phyloP scores from a whole-genome alignment of 2,113 vertebrate genomes.

The Eira barbara region DNA sequence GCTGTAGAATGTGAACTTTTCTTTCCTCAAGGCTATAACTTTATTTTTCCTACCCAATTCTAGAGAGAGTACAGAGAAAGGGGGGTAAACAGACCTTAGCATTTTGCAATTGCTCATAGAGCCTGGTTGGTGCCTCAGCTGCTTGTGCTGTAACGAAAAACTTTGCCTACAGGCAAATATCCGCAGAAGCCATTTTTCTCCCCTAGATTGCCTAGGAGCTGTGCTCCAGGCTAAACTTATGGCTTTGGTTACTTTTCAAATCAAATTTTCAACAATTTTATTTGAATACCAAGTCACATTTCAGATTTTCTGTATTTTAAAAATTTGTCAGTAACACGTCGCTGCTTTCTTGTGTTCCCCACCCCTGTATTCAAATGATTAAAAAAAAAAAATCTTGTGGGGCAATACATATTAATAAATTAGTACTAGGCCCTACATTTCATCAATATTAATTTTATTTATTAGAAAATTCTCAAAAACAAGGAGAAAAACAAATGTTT shows the following conservation, averaged over 20 bases:
- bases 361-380: neutral
- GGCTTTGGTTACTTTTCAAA: slow-evolving; percentile 56
- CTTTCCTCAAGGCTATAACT: slow-evolving; percentile 43
- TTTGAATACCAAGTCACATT: slow-evolving; percentile 48
- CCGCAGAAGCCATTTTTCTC: neutral
- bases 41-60: neutral
- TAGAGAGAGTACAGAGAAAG: neutral
- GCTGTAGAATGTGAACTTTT: slow-evolving; percentile 28
- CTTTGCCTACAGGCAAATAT: slow-evolving; percentile 66
- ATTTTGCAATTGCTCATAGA: neutral
- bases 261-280: slow-evolving; percentile 43
- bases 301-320: neutral
- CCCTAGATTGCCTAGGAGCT: neutral
- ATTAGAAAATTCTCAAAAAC: neutral
- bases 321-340: neutral
- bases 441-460: neutral
- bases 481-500: neutral
- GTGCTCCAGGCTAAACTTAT: slow-evolving; percentile 58
- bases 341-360: neutral
- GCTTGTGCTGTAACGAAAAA: neutral
- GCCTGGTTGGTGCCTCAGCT: neutral
- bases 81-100: neutral
- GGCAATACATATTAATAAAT: neutral
- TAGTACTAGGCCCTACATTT: neutral
- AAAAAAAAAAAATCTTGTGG: neutral